Evolutionary conservation across 2,888 invertebrate genomes (phyloP), one percentile per base, ranked within the genome.

Genomic region (Zonitis immaculata): DNA sequence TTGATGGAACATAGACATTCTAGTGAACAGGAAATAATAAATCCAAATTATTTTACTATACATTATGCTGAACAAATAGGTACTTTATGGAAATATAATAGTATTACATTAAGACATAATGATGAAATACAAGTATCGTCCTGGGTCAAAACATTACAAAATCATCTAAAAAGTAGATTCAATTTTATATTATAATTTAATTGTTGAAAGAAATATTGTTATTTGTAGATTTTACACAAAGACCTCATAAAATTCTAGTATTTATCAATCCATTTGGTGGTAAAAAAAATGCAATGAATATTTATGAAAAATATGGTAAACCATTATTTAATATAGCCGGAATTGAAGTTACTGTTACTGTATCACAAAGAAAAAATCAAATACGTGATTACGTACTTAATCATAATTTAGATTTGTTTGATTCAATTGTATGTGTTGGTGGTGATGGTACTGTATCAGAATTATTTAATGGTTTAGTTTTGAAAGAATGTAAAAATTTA

Each of bases 361-460:
- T 86, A 27, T 91, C 91, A 0, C 84, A 89, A 68, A 77, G 88
- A 52, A 83, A 86, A 16, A 86, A 89, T 70, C 91, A 91, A 74
- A 89, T 90, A 27, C 80, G 82, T 28, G 89, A 91, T 67, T 81
- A 81, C 18, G 73, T 89, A 45, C 69, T 80, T 42, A 78, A 76
- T 51, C 78, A 80, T 51, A 79, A 80, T 66, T 72, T 84, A 55
- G 82, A 85, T 57, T 76, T 76, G 60, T 82, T 79, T 61, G 81
- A 86, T 76, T 89, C 87, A 1, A 79, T 91, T 16, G 85, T 88
- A 14, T 88, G 88, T 72, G 87, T 93, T 7, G 93, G 93, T 1
- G 93, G 93, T 0, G 93, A 94, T 73, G 93, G 93, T 0, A 89
- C 91, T 42, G 87, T 91, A 63, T 85, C 89, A 6, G 93, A 93